Evolutionary conservation across 2,888 invertebrate species (phyloP), one percentile per base, ranked within the genome.

Genomic region (Brachynemurus nebulosus): DNA sequence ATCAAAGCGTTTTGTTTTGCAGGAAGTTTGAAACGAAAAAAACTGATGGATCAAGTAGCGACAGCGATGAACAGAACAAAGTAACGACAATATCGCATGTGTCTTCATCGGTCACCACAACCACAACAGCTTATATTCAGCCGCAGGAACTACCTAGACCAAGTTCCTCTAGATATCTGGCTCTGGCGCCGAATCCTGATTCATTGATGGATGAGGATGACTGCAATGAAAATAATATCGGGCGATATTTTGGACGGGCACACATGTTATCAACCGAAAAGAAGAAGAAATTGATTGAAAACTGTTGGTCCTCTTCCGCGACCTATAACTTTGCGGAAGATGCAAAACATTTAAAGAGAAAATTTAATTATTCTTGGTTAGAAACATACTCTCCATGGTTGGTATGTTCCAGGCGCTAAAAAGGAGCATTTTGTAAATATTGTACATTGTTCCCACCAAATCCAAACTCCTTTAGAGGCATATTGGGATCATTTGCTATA

Each of bases 401-500:
- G 34, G 48, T 40, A 17, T 54, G 52, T 38, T n/a, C 51, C 35
- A 45, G 38, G 20, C 45, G 40, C 30, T 34, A 48, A 44, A 56
- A 54, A 53, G 53, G 54, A 42, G 52, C 49, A 38, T 45, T 55
- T 39, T 55, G 54, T 49, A 45, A 43, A 40, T 48, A 51, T 38
- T 56, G 53, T 49, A 51, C 53, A 17, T 45, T 57, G 34, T 56
- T 55, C 47, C 51, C 50, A 40, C 53, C 53, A 30, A 23, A 19
- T 45, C 40, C 42, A 36, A 36, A 40, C 14, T 44, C 49, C 34
- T 40, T 51, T 17, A 52, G 48, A 50, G 54, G 54, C 20, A 46
- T 53, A 45, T 51, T 51, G 41, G 52, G 54, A 30, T 51, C 51
- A 48, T 54, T 57, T 46, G 52, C 54, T 39, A 45, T 54, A 40